A percentile compares a stretch with the other conserved stretches of the same genome.
Evolutionary conservation across 2,113 vertebrate species (phyloP).

Genomic region (Myotis lucifugus): DNA sequence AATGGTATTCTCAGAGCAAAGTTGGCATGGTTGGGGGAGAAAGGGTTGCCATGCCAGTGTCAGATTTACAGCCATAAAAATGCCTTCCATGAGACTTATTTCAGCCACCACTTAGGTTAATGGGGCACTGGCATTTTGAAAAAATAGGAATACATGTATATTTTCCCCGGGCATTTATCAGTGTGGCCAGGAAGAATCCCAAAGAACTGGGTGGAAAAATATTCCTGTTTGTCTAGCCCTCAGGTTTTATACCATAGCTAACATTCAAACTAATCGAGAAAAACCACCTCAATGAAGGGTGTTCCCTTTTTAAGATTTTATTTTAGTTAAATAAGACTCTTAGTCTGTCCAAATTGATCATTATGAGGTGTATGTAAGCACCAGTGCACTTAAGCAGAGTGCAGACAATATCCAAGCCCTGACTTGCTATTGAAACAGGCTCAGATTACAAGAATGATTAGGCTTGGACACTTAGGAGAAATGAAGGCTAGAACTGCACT

Average conservation of each 20-base stretch:
- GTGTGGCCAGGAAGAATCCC: neutral
- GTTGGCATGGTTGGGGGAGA: neutral
- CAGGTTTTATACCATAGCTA: neutral
- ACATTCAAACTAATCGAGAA: neutral
- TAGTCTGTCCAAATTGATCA: neutral
- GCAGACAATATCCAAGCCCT: neutral
- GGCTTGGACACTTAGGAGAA: neutral
- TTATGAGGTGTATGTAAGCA: neutral
- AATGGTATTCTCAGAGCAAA: neutral
- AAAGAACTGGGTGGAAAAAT: neutral
- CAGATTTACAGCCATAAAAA: neutral
- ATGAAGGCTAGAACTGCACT: neutral
- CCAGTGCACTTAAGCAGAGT: neutral
- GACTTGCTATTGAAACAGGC: neutral
- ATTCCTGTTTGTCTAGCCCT: neutral
- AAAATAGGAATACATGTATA: neutral
- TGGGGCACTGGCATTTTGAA: neutral
- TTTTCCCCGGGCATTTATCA: neutral
- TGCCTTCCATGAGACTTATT: neutral
- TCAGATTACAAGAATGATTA: neutral
- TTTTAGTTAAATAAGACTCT: neutral
- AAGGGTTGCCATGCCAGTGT: neutral
- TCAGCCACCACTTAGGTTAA: neutral
- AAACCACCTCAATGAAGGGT: neutral
- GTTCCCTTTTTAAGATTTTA: constrained; percentile 16